Base-by-base conservation (phyloP, 2,797 vertebrate species). In the Odontamblyopus lacepedii region DNA sequence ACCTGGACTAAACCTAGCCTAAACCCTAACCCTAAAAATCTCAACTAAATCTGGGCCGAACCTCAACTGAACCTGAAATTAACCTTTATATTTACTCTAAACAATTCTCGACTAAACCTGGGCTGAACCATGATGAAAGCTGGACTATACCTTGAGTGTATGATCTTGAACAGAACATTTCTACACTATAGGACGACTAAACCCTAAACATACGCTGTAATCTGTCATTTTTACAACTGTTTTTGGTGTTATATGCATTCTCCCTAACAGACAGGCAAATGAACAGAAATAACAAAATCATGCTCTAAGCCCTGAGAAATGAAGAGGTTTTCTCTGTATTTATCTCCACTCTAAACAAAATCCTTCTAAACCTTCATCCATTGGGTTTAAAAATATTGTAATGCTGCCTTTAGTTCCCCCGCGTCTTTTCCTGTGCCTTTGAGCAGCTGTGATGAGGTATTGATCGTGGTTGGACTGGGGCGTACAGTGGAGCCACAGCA, bases 381-480 rank as follows among this genome's bases (percentile, higher is more conserved):
- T 51, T 16, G 15, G 38, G 26, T 66, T 66, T 27, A 66, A 50
- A 27, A 59, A 26, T 60, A 41, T 59, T 66, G 19, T 51, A 23
- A 27, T 70, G 35, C 60, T 38, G 64, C 26, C 26, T 2, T 32
- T 23, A 2, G 59, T 63, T 67, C 8, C 3, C 38, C 48, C 9
- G 29, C 66, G 9, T 27, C 29, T 35, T 16, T 30, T 38, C 29
- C 16, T 55, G 7, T 57, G 7, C 8, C 67, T 63, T 65, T 27
- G n/a, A 60, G 61, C 51, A 0, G 27, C 16, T 75, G 26, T 77
- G 78, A 85, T 73, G 70, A 63, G 27, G 71, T 65, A 67, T 78
- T 67, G 83, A 80, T 86, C 6, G 59, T 18, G 38, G 57, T 44
- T 7, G 18, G 23, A 57, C 50, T 6, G 0, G 7, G 13, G 56